Evolutionary conservation across 2,888 invertebrate genomes (phyloP).

Genomic region (Pachymerium ferrugineum): DNA sequence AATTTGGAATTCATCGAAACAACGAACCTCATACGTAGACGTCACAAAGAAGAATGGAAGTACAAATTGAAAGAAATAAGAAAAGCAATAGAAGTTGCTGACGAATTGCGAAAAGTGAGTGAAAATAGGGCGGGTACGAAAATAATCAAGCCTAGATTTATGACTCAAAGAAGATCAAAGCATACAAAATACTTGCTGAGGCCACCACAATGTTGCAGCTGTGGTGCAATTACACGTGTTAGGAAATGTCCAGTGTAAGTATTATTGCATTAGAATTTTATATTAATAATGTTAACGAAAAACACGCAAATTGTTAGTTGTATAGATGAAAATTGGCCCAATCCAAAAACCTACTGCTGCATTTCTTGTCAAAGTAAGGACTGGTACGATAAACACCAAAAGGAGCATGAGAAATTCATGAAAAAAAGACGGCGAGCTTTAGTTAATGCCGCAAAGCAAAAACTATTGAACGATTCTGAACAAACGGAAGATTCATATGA

Average conservation of each 20-base stretch:
- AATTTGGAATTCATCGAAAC: neutral
- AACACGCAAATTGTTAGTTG: neutral
- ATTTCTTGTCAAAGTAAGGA: neutral
- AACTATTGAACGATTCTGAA: neutral
- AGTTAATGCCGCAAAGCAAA: neutral
- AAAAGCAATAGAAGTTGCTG: neutral
- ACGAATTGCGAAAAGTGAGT: neutral
- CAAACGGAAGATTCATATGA: neutral
- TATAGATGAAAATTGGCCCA: neutral
- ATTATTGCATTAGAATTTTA: neutral
- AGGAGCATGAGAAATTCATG: neutral
- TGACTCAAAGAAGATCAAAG: neutral
- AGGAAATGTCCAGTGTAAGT: neutral
- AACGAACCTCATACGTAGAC: neutral
- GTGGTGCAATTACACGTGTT: neutral
- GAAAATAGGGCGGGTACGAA: neutral
- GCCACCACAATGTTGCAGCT: neutral
- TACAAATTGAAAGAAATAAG: neutral
- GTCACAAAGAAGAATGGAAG: neutral
- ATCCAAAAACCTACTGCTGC: neutral
- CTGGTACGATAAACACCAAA: neutral
- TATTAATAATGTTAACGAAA: neutral
- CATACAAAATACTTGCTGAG: neutral
- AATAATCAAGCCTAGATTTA: neutral
- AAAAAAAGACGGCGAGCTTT: neutral